A percentile compares a stretch with the other conserved stretches of the same genome.
phyloP scores from a whole-genome alignment of 2,888 invertebrate genomes.

The Ramazzottius varieornatus region DNA sequence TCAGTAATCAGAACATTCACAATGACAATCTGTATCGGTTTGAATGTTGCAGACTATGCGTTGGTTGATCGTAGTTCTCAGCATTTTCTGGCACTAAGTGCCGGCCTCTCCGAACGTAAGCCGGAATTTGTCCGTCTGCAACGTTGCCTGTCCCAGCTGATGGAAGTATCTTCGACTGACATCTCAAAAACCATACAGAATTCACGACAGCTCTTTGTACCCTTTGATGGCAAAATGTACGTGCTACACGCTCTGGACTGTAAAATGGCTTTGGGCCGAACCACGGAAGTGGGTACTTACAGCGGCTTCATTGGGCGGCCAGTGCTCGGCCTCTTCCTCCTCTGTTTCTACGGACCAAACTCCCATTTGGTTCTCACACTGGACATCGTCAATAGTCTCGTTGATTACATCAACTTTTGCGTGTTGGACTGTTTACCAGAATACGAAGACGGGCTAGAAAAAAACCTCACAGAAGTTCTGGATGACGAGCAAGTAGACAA shows the following conservation, averaged over 20 bases:
- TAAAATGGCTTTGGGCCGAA: neutral
- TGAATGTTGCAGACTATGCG: neutral
- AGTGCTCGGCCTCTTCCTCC: neutral
- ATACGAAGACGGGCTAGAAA: neutral
- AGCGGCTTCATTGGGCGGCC: neutral
- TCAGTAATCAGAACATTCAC: too few species aligned
- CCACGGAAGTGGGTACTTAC: neutral
- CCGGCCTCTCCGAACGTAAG: neutral
- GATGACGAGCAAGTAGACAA: neutral
- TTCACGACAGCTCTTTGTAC: neutral
- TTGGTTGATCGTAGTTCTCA: neutral
- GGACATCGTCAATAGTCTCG: neutral
- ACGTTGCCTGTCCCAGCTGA: neutral
- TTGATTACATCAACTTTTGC: neutral
- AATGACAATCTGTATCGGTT: too few species aligned
- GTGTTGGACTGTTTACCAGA: neutral
- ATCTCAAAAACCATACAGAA: neutral
- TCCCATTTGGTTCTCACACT: neutral
- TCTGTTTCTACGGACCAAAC: neutral
- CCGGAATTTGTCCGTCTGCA: neutral
- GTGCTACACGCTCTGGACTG: neutral
- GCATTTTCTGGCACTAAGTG: neutral
- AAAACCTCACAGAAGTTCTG: neutral
- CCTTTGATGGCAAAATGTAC: neutral
- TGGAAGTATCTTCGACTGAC: neutral